Conservation (phyloP, 2,888 invertebrate species). For the Helobdella robusta region DNA sequence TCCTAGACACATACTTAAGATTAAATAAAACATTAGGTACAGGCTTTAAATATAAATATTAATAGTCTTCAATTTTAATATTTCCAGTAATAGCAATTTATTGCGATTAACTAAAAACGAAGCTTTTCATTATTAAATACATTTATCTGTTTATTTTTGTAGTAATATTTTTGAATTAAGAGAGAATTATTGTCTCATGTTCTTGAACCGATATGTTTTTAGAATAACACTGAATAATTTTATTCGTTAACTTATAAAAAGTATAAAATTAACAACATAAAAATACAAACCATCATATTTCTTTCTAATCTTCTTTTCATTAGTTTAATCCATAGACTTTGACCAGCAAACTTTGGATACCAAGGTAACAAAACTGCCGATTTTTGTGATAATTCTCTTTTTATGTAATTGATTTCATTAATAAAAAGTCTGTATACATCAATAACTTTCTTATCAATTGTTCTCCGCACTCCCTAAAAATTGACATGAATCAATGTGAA, state of each 20-base stretch:
- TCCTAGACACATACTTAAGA: too few species aligned
- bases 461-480: slow-evolving; percentile 51
- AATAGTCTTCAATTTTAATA: too few species aligned
- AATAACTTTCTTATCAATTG: slow-evolving; percentile 57
- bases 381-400: slow-evolving; percentile 56
- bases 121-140: too few species aligned
- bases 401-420: slow-evolving; percentile 62
- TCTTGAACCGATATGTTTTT: too few species aligned
- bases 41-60: too few species aligned
- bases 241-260: slow-evolving; percentile 3
- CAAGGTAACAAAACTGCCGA: slow-evolving; percentile 52
- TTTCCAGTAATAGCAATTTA: too few species aligned
- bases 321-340: slow-evolving; percentile 61
- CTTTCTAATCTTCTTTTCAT: slow-evolving; percentile 56
- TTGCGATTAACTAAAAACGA: too few species aligned
- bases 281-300: slow-evolving; percentile 43
- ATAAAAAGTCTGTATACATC: slow-evolving; percentile 59
- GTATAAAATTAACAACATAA: neutral
- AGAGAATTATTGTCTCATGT: too few species aligned
- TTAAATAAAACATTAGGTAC: too few species aligned
- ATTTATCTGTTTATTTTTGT: too few species aligned
- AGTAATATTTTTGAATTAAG: too few species aligned
- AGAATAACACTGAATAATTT: too few species aligned
- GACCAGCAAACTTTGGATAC: slow-evolving; percentile 65
- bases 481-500: slow-evolving; percentile 68